Evolutionary conservation across 2,888 invertebrate species (phyloP).

Genomic region (Parnassius glacialis): DNA sequence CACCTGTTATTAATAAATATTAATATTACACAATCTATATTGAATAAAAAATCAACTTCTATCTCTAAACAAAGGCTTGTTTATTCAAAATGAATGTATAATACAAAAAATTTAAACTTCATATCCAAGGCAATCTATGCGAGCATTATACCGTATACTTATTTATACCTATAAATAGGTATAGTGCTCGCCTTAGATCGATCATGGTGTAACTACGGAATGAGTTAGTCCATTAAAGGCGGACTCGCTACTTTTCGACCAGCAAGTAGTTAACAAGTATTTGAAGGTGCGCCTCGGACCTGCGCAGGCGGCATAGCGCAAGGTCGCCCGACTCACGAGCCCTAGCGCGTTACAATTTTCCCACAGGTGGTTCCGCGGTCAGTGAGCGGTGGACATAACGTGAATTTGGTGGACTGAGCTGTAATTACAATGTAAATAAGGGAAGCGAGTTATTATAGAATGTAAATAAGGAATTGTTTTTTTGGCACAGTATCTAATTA

Average conservation of each 20-base stretch:
- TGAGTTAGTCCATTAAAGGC: not conserved
- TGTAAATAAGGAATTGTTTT: constrained; percentile 5
- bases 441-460: constrained; percentile 6
- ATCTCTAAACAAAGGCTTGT: too few species aligned
- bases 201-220: not conserved
- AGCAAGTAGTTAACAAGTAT: constrained; percentile 6
- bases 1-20: too few species aligned
- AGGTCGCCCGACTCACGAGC: constrained; percentile 33
- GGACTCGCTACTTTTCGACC: constrained; percentile 4
- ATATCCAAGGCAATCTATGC: too few species aligned
- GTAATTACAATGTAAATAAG: constrained; percentile 16
- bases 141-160: too few species aligned
- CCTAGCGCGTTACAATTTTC: constrained; percentile 28
- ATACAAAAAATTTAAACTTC: too few species aligned
- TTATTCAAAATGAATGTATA: too few species aligned
- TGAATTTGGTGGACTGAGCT: constrained; percentile 16
- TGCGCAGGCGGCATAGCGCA: constrained; percentile 23
- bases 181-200: too few species aligned
- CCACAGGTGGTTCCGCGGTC: constrained; percentile 28
- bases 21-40: too few species aligned
- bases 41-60: too few species aligned
- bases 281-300: constrained; percentile 13
- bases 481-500: not conserved
- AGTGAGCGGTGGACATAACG: constrained; percentile 12
- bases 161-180: too few species aligned